Evolutionary conservation across 2,888 invertebrate species (phyloP), one percentile per base, ranked within the genome.

Genomic region (Coelinius sp.): DNA sequence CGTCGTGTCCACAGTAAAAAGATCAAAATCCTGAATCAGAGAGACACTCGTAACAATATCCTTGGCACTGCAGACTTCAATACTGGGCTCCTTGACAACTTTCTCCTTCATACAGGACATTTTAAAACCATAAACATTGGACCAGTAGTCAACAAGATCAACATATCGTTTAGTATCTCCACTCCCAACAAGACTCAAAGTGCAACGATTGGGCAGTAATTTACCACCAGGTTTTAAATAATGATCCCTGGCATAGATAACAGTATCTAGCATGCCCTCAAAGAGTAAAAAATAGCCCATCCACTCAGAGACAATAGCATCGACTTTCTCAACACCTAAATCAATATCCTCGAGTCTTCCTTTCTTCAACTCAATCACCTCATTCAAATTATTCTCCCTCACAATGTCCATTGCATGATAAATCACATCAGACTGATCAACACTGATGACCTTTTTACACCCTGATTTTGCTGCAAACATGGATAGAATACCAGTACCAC

Each of bases 391-490:
- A 86, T 96, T 96, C 88, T 96, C 95, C 94, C 94, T 93, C 35
- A 97, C 92, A 79, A 99, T 99, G 86, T 97, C 96, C 91, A 97
- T 95, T 2, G 99, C 98, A 85, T 97, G 95, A 83, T 96, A 96
- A 75, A 99, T 94, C 75, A 99, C 96, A 81, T 97, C 96, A 0
- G 99, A 99, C 87, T 97, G 97, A 87, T 99, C 99, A 77, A 99
- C 92, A 79, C 97, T 98, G 84, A 95, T 94, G 4, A 99, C 96
- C 88, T 91, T 92, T 73, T 92, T 90, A 49, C 99, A 99, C 25
- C 98, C 98, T 22, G 98, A 97, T 83, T 95, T 93, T 10, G 97
- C 98, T 77, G 97, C 95, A 90, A 99, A 99, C 96, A 99, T 97
- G 12, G 98, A 98, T 24, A 99, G 89, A 79, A 99, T 98, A 27